Conservation (phyloP, 2,113 vertebrate species). For the Maccullochella peelii region DNA sequence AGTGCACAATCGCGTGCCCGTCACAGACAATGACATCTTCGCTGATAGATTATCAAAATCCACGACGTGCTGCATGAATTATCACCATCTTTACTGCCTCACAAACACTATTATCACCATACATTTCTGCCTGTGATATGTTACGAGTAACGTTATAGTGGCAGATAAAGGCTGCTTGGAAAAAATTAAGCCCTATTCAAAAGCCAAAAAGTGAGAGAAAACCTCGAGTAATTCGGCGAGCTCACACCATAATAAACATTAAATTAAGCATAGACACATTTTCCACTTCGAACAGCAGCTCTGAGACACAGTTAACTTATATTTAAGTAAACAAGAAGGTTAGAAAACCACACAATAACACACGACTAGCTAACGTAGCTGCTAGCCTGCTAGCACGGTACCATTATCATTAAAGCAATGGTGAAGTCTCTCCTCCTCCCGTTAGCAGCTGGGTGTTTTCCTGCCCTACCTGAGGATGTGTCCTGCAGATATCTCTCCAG, state of each 20-base stretch:
- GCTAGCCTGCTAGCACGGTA: constrained; percentile 71
- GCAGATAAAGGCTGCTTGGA: constrained; percentile 77
- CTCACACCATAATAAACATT: no score
- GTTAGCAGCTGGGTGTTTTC: constrained; percentile 17
- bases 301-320: not conserved
- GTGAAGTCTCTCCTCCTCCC: constrained; percentile 72
- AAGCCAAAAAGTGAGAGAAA: constrained; percentile 72
- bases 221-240: constrained; percentile 21
- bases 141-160: constrained; percentile 49
- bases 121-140: constrained; percentile 47
- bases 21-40: not conserved
- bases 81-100: not conserved
- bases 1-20: constrained; percentile 51
- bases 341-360: constrained; percentile 85
- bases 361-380: constrained; percentile 72
- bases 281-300: constrained; percentile 8
- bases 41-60: accelerated
- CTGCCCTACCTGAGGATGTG: constrained; percentile 86
- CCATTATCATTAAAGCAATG: constrained; percentile 69
- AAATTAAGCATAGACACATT: not conserved
- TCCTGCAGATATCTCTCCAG: constrained; percentile 93
- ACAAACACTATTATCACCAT: not conserved
- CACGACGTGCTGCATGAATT: not conserved
- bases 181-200: constrained; percentile 70
- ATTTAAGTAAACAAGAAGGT: constrained; percentile 46